Conservation (phyloP, 2,113 vertebrate species). For the Pangasianodon gigas region DNA sequence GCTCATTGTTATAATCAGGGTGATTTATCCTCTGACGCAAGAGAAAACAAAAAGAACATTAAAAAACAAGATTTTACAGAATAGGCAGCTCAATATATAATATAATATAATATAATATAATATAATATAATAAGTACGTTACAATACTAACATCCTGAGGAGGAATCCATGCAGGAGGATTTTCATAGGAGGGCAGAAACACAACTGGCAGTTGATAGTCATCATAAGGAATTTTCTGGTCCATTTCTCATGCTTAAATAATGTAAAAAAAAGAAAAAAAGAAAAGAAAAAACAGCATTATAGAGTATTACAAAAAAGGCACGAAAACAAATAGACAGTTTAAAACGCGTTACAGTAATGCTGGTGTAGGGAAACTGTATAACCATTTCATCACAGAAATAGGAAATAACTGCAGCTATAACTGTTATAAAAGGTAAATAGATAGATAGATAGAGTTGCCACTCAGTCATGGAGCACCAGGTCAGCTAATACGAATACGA, state of each 20-base stretch:
- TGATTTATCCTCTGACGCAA: conserved; percentile 84
- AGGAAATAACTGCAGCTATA: neutral
- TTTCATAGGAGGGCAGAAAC: conserved; percentile 92
- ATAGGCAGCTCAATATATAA: neutral
- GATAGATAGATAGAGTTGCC: neutral
- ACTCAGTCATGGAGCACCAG: neutral
- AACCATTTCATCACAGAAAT: neutral
- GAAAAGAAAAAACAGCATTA: neutral
- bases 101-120: no score
- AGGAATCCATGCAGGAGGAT: conserved; percentile 90
- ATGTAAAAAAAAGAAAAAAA: neutral
- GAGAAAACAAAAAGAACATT: neutral
- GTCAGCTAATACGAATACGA: neutral
- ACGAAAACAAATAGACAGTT: neutral
- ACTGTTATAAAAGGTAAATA: neutral
- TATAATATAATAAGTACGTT: neutral
- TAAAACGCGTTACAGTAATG: neutral
- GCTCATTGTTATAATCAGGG: conserved; percentile 96
- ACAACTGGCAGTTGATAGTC: conserved; percentile 91
- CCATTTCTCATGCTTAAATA: conserved; percentile 70
- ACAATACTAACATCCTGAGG: conserved; percentile 79
- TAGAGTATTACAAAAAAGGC: neutral
- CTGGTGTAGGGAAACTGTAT: neutral
- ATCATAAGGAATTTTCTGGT: conserved; percentile 85
- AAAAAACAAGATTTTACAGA: neutral